A percentile compares a stretch with the other conserved stretches of the same genome.
Conservation (phyloP, 2,888 invertebrate species). For the Stenurella melanura region DNA sequence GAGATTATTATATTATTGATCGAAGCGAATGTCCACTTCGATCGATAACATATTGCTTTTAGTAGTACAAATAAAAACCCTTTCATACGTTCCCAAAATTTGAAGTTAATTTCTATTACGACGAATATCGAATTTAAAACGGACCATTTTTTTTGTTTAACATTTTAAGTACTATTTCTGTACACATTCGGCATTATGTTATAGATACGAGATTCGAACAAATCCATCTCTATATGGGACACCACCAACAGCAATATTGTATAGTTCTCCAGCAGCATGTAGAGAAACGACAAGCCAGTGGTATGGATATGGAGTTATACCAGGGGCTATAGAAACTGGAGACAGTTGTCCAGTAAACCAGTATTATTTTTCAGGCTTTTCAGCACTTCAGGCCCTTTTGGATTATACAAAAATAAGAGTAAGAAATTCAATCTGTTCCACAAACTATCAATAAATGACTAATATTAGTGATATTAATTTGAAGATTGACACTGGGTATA, state of each 20-base stretch:
- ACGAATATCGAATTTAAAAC: too few species aligned
- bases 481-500: constrained; percentile 79
- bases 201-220: constrained; percentile 83
- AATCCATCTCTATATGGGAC: constrained; percentile 81
- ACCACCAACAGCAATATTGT: constrained; percentile 80
- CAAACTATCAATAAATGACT: not conserved
- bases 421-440: constrained; percentile 43
- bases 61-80: too few species aligned
- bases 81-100: too few species aligned
- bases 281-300: constrained; percentile 80
- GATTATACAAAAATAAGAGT: constrained; percentile 85
- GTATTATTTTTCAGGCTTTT: constrained; percentile 85
- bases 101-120: too few species aligned
- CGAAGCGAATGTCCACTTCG: too few species aligned
- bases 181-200: not conserved
- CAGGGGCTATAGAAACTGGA: constrained; percentile 78
- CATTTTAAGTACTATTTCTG: not conserved
- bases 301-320: constrained; percentile 71
- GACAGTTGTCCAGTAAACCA: constrained; percentile 84
- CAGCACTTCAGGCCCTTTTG: constrained; percentile 82
- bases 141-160: too few species aligned
- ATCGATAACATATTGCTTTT: too few species aligned
- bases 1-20: too few species aligned
- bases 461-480: constrained; percentile 45
- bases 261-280: constrained; percentile 82